Percentiles rank a stretch among this genome's conserved stretches.
Conservation (phyloP, 2,113 vertebrate species). For the Entosphenus tridentatus region DNA sequence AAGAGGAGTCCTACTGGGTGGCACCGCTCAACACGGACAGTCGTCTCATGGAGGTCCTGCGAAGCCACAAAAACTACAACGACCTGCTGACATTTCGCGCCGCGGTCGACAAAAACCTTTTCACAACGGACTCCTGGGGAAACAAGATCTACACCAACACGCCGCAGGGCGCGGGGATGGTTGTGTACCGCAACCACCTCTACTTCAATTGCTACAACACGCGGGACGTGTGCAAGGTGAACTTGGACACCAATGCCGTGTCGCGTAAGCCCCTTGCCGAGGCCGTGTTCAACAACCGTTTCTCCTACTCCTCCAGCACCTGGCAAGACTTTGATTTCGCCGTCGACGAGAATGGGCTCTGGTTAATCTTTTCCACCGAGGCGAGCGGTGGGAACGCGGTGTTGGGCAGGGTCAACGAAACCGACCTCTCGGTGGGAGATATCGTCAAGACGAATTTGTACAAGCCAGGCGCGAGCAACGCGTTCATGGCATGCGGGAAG, state of each 20-base stretch:
- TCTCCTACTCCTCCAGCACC: conserved; percentile 20
- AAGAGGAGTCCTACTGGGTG: conserved; percentile 16
- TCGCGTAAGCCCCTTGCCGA: neutral
- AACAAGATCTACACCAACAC: too few relatives aligned
- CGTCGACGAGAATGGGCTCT: conserved; percentile 65
- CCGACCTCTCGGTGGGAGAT: conserved; percentile 45
- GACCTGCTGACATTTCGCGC: too few relatives aligned
- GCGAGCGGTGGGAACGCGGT: conserved; percentile 33
- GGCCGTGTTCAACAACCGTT: conserved; percentile 15
- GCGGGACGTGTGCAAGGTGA: too few relatives aligned
- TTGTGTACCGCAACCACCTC: too few relatives aligned
- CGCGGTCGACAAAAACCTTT: too few relatives aligned
- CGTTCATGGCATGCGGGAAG: conserved; percentile 74
- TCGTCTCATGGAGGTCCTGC: too few relatives aligned
- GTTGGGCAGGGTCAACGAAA: conserved; percentile 71
- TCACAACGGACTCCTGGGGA: too few relatives aligned
- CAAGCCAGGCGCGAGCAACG: conserved; percentile 42
- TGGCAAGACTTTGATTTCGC: conserved; percentile 24
- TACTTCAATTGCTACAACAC: too few relatives aligned
- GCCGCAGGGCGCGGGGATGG: too few relatives aligned
- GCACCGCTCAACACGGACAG: conserved; percentile 10
- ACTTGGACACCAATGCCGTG: too few relatives aligned
- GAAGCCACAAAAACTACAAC: too few relatives aligned
- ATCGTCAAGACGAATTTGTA: conserved; percentile 50
- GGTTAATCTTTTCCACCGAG: conserved; percentile 83